phyloP scores from a whole-genome alignment of 2,888 invertebrate genomes.

The Lycia hirtaria region DNA sequence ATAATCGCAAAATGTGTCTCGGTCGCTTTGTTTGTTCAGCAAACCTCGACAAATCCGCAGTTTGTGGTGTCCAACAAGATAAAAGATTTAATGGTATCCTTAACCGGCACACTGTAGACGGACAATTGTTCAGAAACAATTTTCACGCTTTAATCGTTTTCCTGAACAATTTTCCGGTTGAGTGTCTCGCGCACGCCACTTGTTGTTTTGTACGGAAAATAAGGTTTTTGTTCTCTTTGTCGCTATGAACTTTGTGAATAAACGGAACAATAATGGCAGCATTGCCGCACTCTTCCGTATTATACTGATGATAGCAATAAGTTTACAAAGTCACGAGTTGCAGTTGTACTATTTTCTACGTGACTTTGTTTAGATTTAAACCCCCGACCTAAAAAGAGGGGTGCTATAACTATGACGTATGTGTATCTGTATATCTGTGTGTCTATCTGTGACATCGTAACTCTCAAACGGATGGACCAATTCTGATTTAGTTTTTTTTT shows the following conservation, averaged over 20 bases:
- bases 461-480: no score
- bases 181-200: constrained; percentile 61
- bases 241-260: constrained; percentile 20
- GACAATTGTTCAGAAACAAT: constrained; percentile 67
- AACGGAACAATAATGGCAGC: constrained; percentile 14
- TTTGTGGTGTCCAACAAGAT: constrained; percentile 27
- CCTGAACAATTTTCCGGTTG: constrained; percentile 62
- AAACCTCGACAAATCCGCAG: constrained; percentile 30
- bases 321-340: not conserved
- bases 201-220: constrained; percentile 54
- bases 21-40: constrained; percentile 17
- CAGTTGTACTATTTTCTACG: not conserved
- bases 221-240: constrained; percentile 42
- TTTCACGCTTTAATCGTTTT: constrained; percentile 66
- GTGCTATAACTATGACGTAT: no score
- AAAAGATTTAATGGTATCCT: constrained; percentile 53
- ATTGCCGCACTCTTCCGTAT: constrained; percentile 1
- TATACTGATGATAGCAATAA: not conserved
- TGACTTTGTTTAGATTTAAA: no score
- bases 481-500: no score
- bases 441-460: no score
- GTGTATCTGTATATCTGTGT: no score
- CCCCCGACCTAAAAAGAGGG: no score
- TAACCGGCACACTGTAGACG: constrained; percentile 52
- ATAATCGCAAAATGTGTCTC: not conserved